Conservation (phyloP, 2,888 invertebrate species). For the Drosophila borealis region DNA sequence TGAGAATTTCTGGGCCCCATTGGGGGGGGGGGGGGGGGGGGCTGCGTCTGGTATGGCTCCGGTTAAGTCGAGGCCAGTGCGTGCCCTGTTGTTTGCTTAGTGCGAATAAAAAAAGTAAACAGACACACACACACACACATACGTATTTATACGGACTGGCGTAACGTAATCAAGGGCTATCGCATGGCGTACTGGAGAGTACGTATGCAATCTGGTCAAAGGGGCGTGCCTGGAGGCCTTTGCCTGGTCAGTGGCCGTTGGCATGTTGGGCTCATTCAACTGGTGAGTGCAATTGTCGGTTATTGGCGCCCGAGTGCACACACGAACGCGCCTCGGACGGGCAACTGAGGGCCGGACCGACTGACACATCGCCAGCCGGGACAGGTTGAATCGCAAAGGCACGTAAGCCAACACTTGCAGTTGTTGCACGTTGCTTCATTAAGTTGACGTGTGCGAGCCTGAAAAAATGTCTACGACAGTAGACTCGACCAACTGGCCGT, state of each 20-base stretch:
- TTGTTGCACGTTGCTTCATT: conserved; percentile 51
- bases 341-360: conserved; percentile 15
- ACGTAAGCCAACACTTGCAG: conserved; percentile 35
- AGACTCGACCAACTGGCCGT: conserved; percentile 8
- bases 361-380: conserved; percentile 36
- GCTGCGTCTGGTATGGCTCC: not conserved
- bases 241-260: conserved; percentile 21
- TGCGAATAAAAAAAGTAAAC: conserved; percentile 69
- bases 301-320: conserved; percentile 51
- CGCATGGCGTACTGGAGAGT: conserved; percentile 49
- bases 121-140: conserved; percentile 25
- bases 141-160: conserved; percentile 12
- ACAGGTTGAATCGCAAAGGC: conserved; percentile 14
- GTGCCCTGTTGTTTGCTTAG: conserved; percentile 60
- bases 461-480: conserved; percentile 17
- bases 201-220: conserved; percentile 33
- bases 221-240: conserved; percentile 16
- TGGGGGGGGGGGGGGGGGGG: no score
- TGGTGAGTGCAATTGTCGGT: conserved; percentile 65
- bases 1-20: conserved; percentile 17
- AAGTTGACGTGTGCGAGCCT: conserved; percentile 36
- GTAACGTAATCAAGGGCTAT: conserved; percentile 68
- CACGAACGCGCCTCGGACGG: conserved; percentile 34
- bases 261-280: conserved; percentile 58
- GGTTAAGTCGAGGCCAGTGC: conserved; percentile 35